Evolutionary conservation across 2,888 invertebrate genomes (phyloP), one percentile per base, ranked within the genome.

Genomic region (Plutella xylostella): DNA sequence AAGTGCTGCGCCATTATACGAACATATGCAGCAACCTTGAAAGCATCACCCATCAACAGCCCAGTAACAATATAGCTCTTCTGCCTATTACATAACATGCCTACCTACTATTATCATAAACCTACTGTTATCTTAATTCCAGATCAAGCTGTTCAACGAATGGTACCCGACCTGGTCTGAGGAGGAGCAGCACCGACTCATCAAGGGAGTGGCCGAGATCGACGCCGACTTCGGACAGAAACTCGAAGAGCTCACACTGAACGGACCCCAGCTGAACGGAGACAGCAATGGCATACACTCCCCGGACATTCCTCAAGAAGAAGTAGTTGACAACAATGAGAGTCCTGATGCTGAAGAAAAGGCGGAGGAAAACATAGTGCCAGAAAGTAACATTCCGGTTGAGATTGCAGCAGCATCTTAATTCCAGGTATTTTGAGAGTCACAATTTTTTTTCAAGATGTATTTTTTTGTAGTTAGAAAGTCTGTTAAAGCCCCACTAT

Each of bases 81-180:
- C n/a, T n/a, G n/a, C n/a, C n/a, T n/a, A n/a, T n/a, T n/a, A n/a
- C n/a, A n/a, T n/a, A n/a, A n/a, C n/a, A n/a, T n/a, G n/a, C n/a
- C n/a, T n/a, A n/a, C n/a, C n/a, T n/a, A n/a, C n/a, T n/a, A n/a
- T n/a, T n/a, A n/a, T n/a, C n/a, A n/a, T n/a, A n/a, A n/a, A n/a
- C n/a, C n/a, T n/a, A n/a, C n/a, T n/a, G n/a, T n/a, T n/a, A n/a
- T n/a, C n/a, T n/a, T 3, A 19, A 19, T 69, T 74, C 50, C 67
- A 91, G 91, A 88, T 91, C 40, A 94, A 94, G 74, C 72, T 94
- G 35, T 94, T 94, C 61, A 89, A 90, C 57, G 92, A 94, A 72
- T 94, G 94, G 94, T 90, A 89, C 58, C 87, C 89, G 14, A 89
- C 89, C 56, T 94, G 94, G 94, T 86, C 88, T 5, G 84, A 87